Evolutionary conservation across 2,888 invertebrate species (phyloP).

Genomic region (Lydus trimaculatus): DNA sequence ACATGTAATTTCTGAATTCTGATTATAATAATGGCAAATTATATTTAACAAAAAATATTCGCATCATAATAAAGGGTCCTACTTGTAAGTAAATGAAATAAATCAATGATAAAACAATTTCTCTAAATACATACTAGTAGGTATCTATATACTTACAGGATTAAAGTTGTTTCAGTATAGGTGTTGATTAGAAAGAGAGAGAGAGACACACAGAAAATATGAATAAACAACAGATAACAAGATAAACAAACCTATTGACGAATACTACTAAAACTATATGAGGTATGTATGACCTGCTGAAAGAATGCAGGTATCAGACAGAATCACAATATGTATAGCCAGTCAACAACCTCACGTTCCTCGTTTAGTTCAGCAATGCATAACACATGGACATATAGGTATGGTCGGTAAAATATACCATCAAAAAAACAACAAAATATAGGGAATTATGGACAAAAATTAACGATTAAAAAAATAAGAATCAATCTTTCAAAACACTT

Average conservation of each 20-base stretch:
- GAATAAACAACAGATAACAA: too few relatives aligned
- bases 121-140: too few relatives aligned
- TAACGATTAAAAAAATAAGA: too few relatives aligned
- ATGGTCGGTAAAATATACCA: slow-evolving; percentile 17
- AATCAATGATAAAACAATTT: neutral
- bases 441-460: too few relatives aligned
- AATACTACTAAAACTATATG: slow-evolving; percentile 14
- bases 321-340: slow-evolving; percentile 57
- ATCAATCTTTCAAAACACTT: too few relatives aligned
- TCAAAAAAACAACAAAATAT: neutral
- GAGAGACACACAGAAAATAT: too few relatives aligned
- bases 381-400: slow-evolving; percentile 21
- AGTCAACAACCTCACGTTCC: slow-evolving; percentile 54
- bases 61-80: too few relatives aligned
- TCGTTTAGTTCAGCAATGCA: slow-evolving; percentile 37
- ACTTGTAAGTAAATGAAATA: neutral
- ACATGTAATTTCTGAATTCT: neutral
- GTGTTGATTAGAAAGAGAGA: too few relatives aligned
- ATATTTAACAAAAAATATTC: too few relatives aligned
- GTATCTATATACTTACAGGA: too few relatives aligned
- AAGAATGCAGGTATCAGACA: slow-evolving; percentile 57
- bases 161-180: too few relatives aligned
- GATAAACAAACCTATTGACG: neutral
- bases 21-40: neutral
- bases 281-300: slow-evolving; percentile 47